These are phyloP conservation scores for Pogonophryne albipinna DNA, from an alignment of 2,797 vertebrate species.

Conservation along the genomic window DNA sequence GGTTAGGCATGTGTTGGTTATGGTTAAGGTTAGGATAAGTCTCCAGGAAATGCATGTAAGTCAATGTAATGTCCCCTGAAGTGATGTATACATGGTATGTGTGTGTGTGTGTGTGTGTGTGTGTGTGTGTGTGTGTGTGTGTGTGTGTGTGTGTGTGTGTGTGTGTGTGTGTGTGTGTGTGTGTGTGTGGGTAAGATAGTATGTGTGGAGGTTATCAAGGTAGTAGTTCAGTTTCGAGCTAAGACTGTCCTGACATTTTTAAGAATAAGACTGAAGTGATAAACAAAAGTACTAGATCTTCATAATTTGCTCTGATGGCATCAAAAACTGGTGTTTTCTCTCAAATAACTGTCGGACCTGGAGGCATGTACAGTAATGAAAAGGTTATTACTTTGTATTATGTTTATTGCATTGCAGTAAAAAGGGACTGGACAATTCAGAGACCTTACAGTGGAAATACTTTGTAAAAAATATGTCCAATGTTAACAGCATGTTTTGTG, in stretches of 20 bases:
- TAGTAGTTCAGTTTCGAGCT: not conserved
- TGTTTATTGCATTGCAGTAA: not conserved
- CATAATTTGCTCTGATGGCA: not conserved
- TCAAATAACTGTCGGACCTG: not conserved
- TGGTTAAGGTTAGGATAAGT: too few species aligned
- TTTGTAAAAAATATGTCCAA: not conserved
- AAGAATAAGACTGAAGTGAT: not conserved
- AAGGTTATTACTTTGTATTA: slow-evolving; percentile 7
- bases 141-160: too few species aligned
- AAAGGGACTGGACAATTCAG: slow-evolving; percentile 10
- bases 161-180: too few species aligned
- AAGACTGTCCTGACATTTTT: too few species aligned
- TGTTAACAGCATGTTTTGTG: slow-evolving; percentile 14
- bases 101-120: not conserved
- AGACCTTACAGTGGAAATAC: slow-evolving; percentile 5
- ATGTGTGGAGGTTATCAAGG: not conserved
- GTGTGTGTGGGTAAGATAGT: too few species aligned
- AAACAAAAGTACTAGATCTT: not conserved
- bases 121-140: too few species aligned
- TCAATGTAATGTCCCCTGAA: too few species aligned
- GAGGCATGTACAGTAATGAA: not conserved
- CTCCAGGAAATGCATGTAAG: too few species aligned
- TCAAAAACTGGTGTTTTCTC: not conserved
- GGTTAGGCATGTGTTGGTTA: too few species aligned
- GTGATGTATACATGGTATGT: too few species aligned